Conservation (phyloP, 2,888 invertebrate species). For the Agriopis leucophaearia region DNA sequence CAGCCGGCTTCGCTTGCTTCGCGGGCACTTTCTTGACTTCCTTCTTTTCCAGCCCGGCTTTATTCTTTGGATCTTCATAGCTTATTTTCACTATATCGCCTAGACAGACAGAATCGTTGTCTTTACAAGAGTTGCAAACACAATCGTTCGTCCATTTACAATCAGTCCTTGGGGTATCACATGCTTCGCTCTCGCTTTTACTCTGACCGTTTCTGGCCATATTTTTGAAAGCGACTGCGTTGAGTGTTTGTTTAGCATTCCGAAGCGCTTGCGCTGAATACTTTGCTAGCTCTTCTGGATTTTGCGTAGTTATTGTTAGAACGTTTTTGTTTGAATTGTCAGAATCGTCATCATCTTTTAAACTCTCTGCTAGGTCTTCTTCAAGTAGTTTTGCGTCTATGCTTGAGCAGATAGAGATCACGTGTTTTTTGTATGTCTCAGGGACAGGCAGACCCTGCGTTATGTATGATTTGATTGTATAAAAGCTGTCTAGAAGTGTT, state of each 20-base stretch:
- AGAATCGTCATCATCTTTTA: slow-evolving; percentile 51
- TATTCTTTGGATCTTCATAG: slow-evolving; percentile 60
- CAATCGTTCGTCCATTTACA: slow-evolving; percentile 82
- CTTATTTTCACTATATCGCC: slow-evolving; percentile 70
- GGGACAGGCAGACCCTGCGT: slow-evolving; percentile 75
- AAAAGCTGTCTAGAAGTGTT: slow-evolving; percentile 73
- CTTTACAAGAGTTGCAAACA: slow-evolving; percentile 68
- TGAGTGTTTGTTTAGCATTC: slow-evolving; percentile 75
- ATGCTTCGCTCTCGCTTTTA: slow-evolving; percentile 73
- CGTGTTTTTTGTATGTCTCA: slow-evolving; percentile 76
- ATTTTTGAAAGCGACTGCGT: slow-evolving; percentile 75
- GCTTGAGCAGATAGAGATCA: slow-evolving; percentile 74
- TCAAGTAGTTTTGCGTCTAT: slow-evolving; percentile 74
- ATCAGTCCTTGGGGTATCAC: slow-evolving; percentile 73
- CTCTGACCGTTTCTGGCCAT: slow-evolving; percentile 70
- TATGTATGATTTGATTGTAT: slow-evolving; percentile 76
- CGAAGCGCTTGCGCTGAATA: slow-evolving; percentile 76
- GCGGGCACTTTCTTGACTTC: slow-evolving; percentile 51
- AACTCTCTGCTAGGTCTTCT: slow-evolving; percentile 66
- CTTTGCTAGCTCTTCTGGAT: slow-evolving; percentile 72
- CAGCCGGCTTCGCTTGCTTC: slow-evolving; percentile 61
- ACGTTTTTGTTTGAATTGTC: slow-evolving; percentile 42
- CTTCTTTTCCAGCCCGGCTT: slow-evolving; percentile 55
- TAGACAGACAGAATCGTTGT: slow-evolving; percentile 60
- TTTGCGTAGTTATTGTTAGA: slow-evolving; percentile 58